Base-by-base conservation (phyloP, 2,113 vertebrate genomes). In the Scomber japonicus region DNA sequence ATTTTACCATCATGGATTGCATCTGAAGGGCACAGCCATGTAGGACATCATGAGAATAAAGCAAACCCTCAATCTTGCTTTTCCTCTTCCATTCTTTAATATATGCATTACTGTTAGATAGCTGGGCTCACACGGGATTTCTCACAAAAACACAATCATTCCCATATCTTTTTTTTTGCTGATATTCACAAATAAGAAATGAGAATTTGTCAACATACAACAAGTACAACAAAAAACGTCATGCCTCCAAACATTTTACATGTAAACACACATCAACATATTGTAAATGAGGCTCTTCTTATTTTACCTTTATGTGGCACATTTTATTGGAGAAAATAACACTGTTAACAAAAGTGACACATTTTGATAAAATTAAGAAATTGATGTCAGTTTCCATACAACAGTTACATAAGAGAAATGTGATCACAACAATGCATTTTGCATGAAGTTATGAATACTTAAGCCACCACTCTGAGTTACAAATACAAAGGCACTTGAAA, bases 401-500 rank as follows among this genome's bases (percentile, higher is more conserved):
- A 50, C 17, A 65, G 11, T 55, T 49, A 49, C 27, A 65, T 19
- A 73, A 12, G 51, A 4, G 1, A 57, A 30, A 48, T 17, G 7
- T 8, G 2, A 35, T 46, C 30, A 45, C 19, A 8, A 54, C 50
- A 1, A 30, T 10, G 60, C 31, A 12, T 15, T 72, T 73, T 78
- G 44, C 19, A 56, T 35, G 40, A n/a, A 45, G 64, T 56, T 35
- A 0, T 1, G 16, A 66, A 75, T 19, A 1, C 8, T 24, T 14
- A 60, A 48, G 59, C 27, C 48, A 71, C 45, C 11, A n/a, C 60
- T 71, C 17, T 16, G 12, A 65, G 53, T 71, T 61, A 72, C 15
- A 73, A 73, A 65, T 74, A 62, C n/a, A 84, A 86, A 68, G 56
- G 45, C 88, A 81, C 78, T 81, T 72, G 9, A 68, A 70, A 30